These are phyloP conservation scores for Liodrosophila aerea DNA, from an alignment of 2,888 invertebrate genomes.

Conservation along the genomic window DNA sequence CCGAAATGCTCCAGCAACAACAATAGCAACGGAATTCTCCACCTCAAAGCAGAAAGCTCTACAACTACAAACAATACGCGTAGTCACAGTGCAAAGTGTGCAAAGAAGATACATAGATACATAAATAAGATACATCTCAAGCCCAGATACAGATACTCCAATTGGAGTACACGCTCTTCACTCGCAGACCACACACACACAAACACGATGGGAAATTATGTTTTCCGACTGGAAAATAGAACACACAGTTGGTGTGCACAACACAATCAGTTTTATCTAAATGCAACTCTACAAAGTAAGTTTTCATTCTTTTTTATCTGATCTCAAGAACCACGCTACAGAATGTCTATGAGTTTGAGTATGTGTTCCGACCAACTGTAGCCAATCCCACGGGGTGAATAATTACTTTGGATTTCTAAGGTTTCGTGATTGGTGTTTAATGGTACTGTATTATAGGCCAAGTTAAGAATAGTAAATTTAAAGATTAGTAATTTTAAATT, in stretches of 20 bases:
- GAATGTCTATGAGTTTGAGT: background rate
- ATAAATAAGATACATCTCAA: slow-evolving; percentile 10
- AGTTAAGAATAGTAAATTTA: no score
- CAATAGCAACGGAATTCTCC: slow-evolving; percentile 2
- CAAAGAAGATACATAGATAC: background rate
- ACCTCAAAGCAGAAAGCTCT: background rate
- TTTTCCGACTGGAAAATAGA: slow-evolving; percentile 4
- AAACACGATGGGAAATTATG: slow-evolving; percentile 44
- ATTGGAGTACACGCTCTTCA: background rate
- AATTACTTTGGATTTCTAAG: no score
- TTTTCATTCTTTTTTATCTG: background rate
- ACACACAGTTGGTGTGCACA: slow-evolving; percentile 44
- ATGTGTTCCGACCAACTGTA: no score
- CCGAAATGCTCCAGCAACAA: slow-evolving; percentile 2
- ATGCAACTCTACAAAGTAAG: background rate
- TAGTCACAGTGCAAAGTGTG: no score
- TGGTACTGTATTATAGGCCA: no score
- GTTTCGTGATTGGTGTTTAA: no score
- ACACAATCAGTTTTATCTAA: background rate
- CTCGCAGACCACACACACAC: slow-evolving; percentile 25
- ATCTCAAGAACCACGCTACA: background rate
- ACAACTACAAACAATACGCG: slow-evolving; percentile 4
- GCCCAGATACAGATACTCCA: background rate
- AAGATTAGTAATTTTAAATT: no score
- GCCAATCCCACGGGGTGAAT: no score